Conservation (phyloP, 2,888 invertebrate species). For the Ditula angustiorana region DNA sequence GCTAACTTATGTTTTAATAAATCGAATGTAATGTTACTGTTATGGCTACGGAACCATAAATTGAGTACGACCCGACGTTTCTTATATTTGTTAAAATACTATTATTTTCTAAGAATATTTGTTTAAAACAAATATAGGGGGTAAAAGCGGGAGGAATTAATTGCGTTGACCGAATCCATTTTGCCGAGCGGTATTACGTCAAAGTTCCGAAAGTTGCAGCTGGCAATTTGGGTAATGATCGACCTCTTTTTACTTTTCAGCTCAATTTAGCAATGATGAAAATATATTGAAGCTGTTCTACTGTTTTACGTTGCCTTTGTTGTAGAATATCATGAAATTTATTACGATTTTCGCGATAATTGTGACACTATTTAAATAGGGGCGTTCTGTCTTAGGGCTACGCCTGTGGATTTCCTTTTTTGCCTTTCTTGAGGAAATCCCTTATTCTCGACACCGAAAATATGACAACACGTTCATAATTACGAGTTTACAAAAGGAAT, state of each 20-base stretch:
- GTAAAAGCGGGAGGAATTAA: conserved; percentile 35
- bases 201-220: conserved; percentile 36
- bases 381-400: background rate
- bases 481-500: too few species aligned
- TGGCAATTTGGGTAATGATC: conserved; percentile 33
- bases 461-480: too few species aligned
- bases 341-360: background rate
- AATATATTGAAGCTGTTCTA: conserved; percentile 15
- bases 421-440: background rate
- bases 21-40: too few species aligned
- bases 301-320: conserved; percentile 5
- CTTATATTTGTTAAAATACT: too few species aligned
- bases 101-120: too few species aligned
- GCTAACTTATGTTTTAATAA: too few species aligned
- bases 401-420: background rate
- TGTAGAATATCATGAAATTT: conserved; percentile 6
- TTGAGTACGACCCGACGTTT: too few species aligned
- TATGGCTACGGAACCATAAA: too few species aligned
- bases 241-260: conserved; percentile 35
- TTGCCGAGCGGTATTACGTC: conserved; percentile 24
- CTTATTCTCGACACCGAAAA: background rate
- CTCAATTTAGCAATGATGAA: conserved; percentile 28
- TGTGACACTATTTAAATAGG: background rate
- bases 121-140: conserved; percentile 9
- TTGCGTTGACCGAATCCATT: conserved; percentile 33